phyloP scores from a whole-genome alignment of 2,888 invertebrate genomes.

The Lissonota sp. region DNA sequence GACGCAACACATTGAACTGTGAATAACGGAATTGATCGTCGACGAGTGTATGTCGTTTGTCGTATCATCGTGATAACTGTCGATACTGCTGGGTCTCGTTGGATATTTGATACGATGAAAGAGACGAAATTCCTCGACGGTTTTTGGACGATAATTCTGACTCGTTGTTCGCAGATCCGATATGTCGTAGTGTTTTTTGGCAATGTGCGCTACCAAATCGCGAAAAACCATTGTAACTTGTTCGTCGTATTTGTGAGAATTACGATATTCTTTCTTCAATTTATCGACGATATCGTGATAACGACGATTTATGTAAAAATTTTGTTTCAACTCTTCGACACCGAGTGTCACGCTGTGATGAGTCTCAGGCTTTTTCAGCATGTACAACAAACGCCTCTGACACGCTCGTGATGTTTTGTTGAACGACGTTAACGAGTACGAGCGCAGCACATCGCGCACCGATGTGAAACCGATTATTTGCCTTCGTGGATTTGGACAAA shows the following conservation, averaged over 20 bases:
- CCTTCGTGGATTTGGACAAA: constrained; percentile 82
- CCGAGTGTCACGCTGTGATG: constrained; percentile 86
- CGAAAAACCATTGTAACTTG: constrained; percentile 76
- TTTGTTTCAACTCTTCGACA: constrained; percentile 87
- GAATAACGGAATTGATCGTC: constrained; percentile 86
- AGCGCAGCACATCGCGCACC: constrained; percentile 86
- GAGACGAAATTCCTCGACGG: constrained; percentile 78
- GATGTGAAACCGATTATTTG: constrained; percentile 83
- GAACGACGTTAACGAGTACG: constrained; percentile 83
- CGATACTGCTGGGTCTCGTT: constrained; percentile 73
- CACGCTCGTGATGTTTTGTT: constrained; percentile 90
- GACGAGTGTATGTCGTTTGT: constrained; percentile 85
- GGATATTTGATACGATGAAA: constrained; percentile 80
- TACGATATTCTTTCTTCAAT: constrained; percentile 76
- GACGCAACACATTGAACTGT: constrained; percentile 87
- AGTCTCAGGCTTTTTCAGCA: constrained; percentile 86
- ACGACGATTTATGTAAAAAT: constrained; percentile 84
- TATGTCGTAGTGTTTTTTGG: constrained; percentile 80
- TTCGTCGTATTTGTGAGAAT: constrained; percentile 73
- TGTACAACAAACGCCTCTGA: constrained; percentile 87
- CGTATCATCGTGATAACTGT: constrained; percentile 80
- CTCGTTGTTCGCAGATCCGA: constrained; percentile 77
- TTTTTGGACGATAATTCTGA: constrained; percentile 72
- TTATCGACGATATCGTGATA: constrained; percentile 83
- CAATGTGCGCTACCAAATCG: constrained; percentile 78